Base-by-base conservation (phyloP, 2,888 invertebrate genomes). In the Drosophila quasianomalipes region DNA sequence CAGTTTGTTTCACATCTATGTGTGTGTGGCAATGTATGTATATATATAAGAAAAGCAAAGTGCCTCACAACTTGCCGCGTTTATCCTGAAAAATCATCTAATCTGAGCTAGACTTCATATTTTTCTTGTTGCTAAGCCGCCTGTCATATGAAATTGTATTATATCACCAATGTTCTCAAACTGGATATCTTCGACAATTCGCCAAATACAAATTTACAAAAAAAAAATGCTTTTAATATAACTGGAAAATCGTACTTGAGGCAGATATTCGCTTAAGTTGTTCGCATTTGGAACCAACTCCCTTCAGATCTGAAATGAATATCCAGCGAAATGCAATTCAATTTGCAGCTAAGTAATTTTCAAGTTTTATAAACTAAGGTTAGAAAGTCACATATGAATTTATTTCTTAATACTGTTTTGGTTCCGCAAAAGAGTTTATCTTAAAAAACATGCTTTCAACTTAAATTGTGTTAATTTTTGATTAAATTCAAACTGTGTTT, bases 1-100 rank as follows among this genome's bases (percentile, higher is more conserved):
- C 39, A 39, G 53, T 33, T 49, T 63, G 51, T 10, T 30, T 33
- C 55, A 37, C 47, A 26, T 47, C 7, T 14, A 22, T 44, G 19
- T 51, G 39, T 61, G 62, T 39, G 30, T 47, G 55, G 47, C 22
- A 51, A 28, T 54, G 10, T 54, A 14, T 57, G 41, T 22, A 28
- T 37, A 6, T 54, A 14, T 57, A 30, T 22, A 5, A n/a, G 16
- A 58, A 22, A 59, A 76, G 61, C 82, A 77, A 79, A 80, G 77
- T 76, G 75, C 72, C 79, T 72, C 76, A 76, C 70, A 84, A 85
- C 78, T 86, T 78, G 76, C 74, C 76, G 82, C 77, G 74, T 67
- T 82, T 90, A 91, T 90, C 91, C 84, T 85, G 85, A 87, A 87
- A 91, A 89, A 90, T 90, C 84, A 85, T 85, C 83, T 90, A 85